A percentile compares a stretch with the other conserved stretches of the same genome.
phyloP scores from a whole-genome alignment of 1,140 invertebrate genomes.

The Papilio aristodemus region DNA sequence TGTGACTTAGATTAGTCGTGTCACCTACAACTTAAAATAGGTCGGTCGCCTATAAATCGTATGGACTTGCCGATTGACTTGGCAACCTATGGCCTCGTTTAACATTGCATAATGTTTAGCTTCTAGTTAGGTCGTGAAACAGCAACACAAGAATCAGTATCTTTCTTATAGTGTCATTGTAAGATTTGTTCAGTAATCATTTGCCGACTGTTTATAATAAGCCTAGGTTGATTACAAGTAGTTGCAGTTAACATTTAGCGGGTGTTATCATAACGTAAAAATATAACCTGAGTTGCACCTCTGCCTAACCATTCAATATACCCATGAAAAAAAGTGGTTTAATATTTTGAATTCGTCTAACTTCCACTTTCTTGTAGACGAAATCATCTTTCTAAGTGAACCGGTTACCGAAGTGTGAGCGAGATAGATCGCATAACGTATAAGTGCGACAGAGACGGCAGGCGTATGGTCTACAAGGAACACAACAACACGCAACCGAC shows the following conservation, averaged over 20 bases:
- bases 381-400: slow-evolving; percentile 45
- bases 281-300: no score
- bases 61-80: slow-evolving; percentile 3
- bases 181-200: no score
- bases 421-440: neutral
- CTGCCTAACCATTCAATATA: no score
- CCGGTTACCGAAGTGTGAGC: slow-evolving; percentile 55
- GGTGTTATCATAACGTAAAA: no score
- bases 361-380: slow-evolving; percentile 40
- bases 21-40: slow-evolving; percentile 34
- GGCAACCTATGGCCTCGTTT: slow-evolving; percentile 7
- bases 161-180: no score
- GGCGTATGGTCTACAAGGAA: slow-evolving; percentile 45
- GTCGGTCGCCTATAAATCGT: slow-evolving; percentile 18
- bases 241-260: no score
- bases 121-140: no score
- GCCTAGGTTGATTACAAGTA: no score
- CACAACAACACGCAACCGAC: slow-evolving; percentile 54
- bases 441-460: slow-evolving; percentile 44
- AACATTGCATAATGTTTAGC: no score
- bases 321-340: slow-evolving; percentile 29
- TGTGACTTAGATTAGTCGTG: slow-evolving; percentile 40
- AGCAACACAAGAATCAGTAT: no score
- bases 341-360: slow-evolving; percentile 26
- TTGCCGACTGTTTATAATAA: no score